A percentile compares a stretch with the other conserved stretches of the same genome.
phyloP scores from a whole-genome alignment of 2,888 invertebrate species.

The Pristionchus arcanus region DNA sequence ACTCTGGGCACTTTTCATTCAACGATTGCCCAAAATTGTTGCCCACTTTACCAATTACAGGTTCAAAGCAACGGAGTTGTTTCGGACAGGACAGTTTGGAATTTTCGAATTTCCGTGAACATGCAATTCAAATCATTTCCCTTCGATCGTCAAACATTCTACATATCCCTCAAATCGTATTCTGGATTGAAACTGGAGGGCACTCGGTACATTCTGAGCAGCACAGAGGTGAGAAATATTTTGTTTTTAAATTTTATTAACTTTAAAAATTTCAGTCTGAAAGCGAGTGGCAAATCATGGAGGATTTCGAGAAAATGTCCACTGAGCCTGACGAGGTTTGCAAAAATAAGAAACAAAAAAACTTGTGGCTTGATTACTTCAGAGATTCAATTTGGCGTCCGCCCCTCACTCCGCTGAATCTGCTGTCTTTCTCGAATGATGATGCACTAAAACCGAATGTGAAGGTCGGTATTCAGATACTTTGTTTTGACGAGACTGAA shows the following conservation, averaged over 20 bases:
- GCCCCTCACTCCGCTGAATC: background rate
- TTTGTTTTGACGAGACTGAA: no score
- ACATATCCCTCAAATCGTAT: background rate
- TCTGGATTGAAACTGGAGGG: background rate
- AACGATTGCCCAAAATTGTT: no score
- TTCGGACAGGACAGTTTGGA: background rate
- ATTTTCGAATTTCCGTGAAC: background rate
- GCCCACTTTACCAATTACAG: no score
- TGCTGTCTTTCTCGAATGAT: background rate
- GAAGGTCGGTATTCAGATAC: no score
- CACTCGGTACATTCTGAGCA: background rate
- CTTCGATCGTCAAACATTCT: background rate
- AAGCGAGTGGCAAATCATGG: background rate
- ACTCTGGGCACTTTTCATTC: no score
- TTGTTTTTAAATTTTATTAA: background rate
- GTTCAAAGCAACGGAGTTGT: background rate
- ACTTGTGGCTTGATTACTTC: no score
- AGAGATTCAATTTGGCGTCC: background rate
- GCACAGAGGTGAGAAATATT: background rate
- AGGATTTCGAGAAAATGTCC: background rate
- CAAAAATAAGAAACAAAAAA: background rate
- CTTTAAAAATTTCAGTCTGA: background rate
- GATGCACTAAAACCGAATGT: background rate
- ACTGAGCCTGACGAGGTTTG: no score
- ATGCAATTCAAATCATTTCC: background rate